Percentiles rank a stretch among this genome's conserved stretches.
Conservation (phyloP, 2,797 vertebrate genomes). For the Eulemur rubriventer region DNA sequence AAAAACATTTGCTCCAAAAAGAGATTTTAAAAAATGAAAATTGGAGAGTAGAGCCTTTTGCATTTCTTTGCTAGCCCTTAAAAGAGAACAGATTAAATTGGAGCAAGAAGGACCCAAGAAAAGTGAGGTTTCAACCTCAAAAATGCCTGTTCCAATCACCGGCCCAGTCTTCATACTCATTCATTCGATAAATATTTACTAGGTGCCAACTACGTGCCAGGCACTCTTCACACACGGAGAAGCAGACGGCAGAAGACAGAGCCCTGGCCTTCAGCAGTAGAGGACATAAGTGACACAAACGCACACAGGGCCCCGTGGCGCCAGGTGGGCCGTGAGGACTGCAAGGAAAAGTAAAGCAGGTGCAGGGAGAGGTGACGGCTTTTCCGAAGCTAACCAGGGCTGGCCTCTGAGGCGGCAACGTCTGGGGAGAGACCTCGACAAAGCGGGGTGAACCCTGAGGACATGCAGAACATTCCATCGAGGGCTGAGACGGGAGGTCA, state of each 20-base stretch:
- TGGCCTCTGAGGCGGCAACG: rapidly evolving
- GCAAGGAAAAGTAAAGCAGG: background rate
- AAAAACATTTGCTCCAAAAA: background rate
- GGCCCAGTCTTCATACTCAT: background rate
- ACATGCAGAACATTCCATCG: background rate
- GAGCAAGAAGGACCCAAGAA: background rate
- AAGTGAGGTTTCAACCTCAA: no score
- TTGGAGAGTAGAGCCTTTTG: background rate
- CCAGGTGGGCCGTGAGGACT: rapidly evolving
- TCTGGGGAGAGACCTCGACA: background rate
- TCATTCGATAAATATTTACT: rapidly evolving
- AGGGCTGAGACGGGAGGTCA: background rate
- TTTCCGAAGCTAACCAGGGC: background rate
- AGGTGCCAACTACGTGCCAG: rapidly evolving
- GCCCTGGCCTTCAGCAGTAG: rapidly evolving
- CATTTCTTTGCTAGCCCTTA: background rate
- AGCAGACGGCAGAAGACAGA: background rate
- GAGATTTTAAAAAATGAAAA: background rate
- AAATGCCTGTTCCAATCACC: background rate
- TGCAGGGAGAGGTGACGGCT: rapidly evolving
- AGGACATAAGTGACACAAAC: background rate
- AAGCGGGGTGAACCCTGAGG: background rate
- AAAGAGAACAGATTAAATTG: background rate
- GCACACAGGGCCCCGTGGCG: rapidly evolving
- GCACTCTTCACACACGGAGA: rapidly evolving